phyloP scores from a whole-genome alignment of 2,797 vertebrate species.

The Etheostoma nigrum region DNA sequence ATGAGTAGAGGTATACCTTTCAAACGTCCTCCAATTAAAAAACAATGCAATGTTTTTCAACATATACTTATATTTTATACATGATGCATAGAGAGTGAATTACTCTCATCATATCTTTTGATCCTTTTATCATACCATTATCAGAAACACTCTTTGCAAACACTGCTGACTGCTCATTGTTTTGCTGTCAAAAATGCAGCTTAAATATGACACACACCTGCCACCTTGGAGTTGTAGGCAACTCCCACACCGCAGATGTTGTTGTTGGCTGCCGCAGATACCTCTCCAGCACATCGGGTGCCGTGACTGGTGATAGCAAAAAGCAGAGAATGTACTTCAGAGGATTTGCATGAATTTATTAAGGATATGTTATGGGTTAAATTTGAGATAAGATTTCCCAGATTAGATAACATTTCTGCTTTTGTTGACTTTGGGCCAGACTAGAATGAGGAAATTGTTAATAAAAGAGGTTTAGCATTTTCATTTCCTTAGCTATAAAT shows the following conservation, averaged over 20 bases:
- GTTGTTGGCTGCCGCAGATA: constrained; percentile 98
- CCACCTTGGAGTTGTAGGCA: constrained; percentile 97
- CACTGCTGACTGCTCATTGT: constrained; percentile 36
- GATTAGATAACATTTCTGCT: constrained; percentile 24
- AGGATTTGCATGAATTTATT: constrained; percentile 60
- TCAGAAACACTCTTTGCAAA: constrained; percentile 42
- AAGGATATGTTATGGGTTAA: constrained; percentile 12
- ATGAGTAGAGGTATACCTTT: constrained; percentile 3
- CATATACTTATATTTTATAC: constrained; percentile 18
- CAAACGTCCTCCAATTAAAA: constrained; percentile 6
- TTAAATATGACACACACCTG: constrained; percentile 86
- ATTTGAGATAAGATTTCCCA: constrained; percentile 31
- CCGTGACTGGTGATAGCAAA: constrained; percentile 89
- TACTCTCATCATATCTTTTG: constrained; percentile 23
- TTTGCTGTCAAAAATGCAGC: constrained; percentile 21
- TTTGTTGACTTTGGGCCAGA: constrained; percentile 30
- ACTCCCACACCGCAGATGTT: constrained; percentile 98
- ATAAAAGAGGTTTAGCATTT: constrained; percentile 21
- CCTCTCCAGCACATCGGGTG: constrained; percentile 97
- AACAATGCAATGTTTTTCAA: constrained; percentile 8
- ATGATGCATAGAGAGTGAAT: constrained; percentile 1
- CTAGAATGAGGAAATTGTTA: constrained; percentile 14
- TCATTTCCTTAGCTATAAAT: constrained; percentile 16
- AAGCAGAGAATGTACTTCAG: constrained; percentile 29
- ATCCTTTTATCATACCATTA: constrained; percentile 45